These are phyloP conservation scores for Grantiella picta DNA, from an alignment of 2,113 vertebrate species.

Conservation along the genomic window DNA sequence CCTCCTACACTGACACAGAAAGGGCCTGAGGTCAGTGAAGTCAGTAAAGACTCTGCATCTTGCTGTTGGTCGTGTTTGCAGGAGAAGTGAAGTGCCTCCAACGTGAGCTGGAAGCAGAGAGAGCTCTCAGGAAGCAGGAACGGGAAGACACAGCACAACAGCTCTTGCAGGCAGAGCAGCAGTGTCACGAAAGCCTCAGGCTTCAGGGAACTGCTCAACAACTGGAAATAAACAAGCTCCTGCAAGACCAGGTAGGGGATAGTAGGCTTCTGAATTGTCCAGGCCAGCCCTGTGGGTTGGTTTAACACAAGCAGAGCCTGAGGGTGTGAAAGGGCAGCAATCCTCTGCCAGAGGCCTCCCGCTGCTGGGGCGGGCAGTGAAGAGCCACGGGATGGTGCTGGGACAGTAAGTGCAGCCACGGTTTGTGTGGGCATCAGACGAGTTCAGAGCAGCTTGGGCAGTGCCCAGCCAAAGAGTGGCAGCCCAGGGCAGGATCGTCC, in stretches of 20 bases:
- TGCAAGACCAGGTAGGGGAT: constrained; percentile 58
- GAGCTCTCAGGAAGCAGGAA: constrained; percentile 40
- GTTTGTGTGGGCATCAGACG: not conserved
- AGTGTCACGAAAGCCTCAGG: not conserved
- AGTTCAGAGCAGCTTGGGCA: not conserved
- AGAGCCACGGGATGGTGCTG: not conserved
- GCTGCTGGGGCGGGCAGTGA: not conserved
- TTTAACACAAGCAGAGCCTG: not conserved
- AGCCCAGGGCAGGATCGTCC: not conserved
- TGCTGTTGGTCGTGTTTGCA: not conserved
- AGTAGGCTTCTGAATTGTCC: not conserved
- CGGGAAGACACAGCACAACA: not conserved
- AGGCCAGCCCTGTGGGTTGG: not conserved
- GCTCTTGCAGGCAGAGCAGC: not conserved
- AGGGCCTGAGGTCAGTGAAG: not conserved
- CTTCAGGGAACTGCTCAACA: constrained; percentile 17
- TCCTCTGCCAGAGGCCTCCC: not conserved
- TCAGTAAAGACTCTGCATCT: not conserved
- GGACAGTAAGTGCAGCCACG: not conserved
- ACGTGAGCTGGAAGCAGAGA: constrained; percentile 70
- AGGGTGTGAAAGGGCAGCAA: not conserved
- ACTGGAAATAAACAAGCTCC: constrained; percentile 26
- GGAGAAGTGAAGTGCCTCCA: constrained; percentile 81
- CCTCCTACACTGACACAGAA: not conserved
- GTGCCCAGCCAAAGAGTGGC: not conserved